A percentile compares a stretch with the other conserved stretches of the same genome.
phyloP scores from a whole-genome alignment of 2,888 invertebrate genomes.

The Mesorhabditis sp. region DNA sequence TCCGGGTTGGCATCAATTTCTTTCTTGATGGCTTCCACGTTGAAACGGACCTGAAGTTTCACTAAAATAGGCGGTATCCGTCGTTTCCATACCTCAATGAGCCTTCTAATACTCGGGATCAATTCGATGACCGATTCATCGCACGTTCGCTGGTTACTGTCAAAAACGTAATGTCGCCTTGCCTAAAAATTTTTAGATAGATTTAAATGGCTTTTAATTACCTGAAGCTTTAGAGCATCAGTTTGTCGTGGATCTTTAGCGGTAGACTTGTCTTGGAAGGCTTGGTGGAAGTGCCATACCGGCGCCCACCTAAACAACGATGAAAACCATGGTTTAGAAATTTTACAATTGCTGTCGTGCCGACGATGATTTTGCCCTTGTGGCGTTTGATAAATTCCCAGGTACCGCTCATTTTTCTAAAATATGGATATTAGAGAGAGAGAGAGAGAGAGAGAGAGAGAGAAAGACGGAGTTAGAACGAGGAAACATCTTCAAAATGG shows the following conservation, averaged over 20 bases:
- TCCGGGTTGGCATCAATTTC: slow-evolving; percentile 21
- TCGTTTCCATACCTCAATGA: slow-evolving; percentile 20
- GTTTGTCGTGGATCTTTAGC: neutral
- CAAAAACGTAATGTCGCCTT: slow-evolving; percentile 43
- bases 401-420: slow-evolving; percentile 27
- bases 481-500: neutral
- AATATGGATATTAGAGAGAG: neutral
- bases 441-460: neutral
- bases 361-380: slow-evolving; percentile 34
- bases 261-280: neutral
- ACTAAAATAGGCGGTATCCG: neutral
- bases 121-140: slow-evolving; percentile 41
- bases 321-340: neutral
- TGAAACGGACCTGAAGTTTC: slow-evolving; percentile 26
- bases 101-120: slow-evolving; percentile 25
- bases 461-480: neutral
- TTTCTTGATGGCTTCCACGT: slow-evolving; percentile 27
- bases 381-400: slow-evolving; percentile 45
- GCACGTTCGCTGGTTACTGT: slow-evolving; percentile 41
- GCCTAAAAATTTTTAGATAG: slow-evolving; percentile 22
- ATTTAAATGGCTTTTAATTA: too few relatives aligned
- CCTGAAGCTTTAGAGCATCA: too few relatives aligned
- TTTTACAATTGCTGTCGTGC: slow-evolving; percentile 9
- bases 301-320: neutral
- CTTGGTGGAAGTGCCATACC: neutral